Percentiles rank a stretch among this genome's conserved stretches.
These are phyloP conservation scores for Tillus elongatus DNA, from an alignment of 2,888 invertebrate species.

Conservation along the genomic window DNA sequence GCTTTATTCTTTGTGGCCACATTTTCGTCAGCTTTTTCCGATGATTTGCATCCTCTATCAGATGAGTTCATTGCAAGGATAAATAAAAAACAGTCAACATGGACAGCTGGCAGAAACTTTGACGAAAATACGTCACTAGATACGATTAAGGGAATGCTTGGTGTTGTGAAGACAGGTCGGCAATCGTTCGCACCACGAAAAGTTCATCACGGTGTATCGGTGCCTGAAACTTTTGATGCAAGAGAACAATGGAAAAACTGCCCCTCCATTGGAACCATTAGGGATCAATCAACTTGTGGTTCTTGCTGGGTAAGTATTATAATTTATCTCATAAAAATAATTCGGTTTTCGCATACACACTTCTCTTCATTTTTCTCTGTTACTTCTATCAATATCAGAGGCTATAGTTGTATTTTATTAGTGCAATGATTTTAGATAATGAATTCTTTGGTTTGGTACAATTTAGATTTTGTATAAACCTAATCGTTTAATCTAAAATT, in stretches of 20 bases:
- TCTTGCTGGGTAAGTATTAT: constrained; percentile 8
- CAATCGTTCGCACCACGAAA: background rate
- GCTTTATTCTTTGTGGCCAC: background rate
- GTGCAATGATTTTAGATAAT: no score
- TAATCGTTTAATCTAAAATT: no score
- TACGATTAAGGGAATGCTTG: background rate
- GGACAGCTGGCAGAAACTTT: constrained; percentile 21
- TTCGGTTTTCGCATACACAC: no score
- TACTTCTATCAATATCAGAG: no score
- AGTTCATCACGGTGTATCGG: background rate
- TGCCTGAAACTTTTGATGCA: constrained; percentile 5
- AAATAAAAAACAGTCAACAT: constrained; percentile 17
- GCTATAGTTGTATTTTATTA: no score
- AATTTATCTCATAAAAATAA: no score
- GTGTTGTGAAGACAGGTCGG: background rate
- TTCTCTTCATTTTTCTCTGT: no score
- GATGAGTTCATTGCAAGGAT: constrained; percentile 19
- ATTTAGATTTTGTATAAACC: no score
- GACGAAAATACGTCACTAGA: constrained; percentile 3
- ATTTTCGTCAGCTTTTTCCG: background rate
- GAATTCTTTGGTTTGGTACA: no score
- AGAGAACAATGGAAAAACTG: constrained; percentile 5
- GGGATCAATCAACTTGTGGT: constrained; percentile 9
- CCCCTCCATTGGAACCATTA: constrained; percentile 5
- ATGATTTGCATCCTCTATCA: constrained; percentile 20